These are phyloP conservation scores for Sialis lutaria DNA, from an alignment of 2,888 invertebrate genomes.

Conservation along the genomic window DNA sequence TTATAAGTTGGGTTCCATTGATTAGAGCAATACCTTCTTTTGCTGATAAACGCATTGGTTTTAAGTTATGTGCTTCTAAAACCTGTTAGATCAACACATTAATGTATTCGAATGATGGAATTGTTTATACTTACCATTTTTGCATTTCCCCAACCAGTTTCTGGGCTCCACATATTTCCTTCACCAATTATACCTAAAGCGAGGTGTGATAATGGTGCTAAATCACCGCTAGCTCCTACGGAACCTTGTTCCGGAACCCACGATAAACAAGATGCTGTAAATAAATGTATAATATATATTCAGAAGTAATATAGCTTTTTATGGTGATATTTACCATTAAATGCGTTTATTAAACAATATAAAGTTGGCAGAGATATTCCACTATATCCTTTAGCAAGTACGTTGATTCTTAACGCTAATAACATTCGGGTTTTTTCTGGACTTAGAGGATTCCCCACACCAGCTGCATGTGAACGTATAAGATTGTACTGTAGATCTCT, in stretches of 20 bases:
- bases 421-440: constrained; percentile 41
- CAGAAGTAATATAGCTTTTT: not conserved
- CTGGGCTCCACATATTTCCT: constrained; percentile 47
- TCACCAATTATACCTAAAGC: constrained; percentile 47
- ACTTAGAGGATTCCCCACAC: constrained; percentile 40
- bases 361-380: constrained; percentile 40
- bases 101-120: not conserved
- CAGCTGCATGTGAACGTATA: constrained; percentile 44
- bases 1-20: constrained; percentile 50
- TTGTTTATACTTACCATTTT: constrained; percentile 24
- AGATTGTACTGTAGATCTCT: constrained; percentile 43
- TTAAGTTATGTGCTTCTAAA: constrained; percentile 34
- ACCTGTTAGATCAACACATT: constrained; percentile 11
- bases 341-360: constrained; percentile 38
- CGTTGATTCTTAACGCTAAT: constrained; percentile 43
- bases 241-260: constrained; percentile 51
- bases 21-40: constrained; percentile 48
- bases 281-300: not conserved
- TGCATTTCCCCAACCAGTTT: constrained; percentile 42
- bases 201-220: constrained; percentile 45
- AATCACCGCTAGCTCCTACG: constrained; percentile 48
- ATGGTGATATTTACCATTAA: constrained; percentile 32
- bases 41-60: constrained; percentile 34
- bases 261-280: constrained; percentile 38
- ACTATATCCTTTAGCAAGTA: constrained; percentile 47